Evolutionary conservation across 2,113 vertebrate genomes (phyloP).

Genomic region (Bostrychus sinensis): DNA sequence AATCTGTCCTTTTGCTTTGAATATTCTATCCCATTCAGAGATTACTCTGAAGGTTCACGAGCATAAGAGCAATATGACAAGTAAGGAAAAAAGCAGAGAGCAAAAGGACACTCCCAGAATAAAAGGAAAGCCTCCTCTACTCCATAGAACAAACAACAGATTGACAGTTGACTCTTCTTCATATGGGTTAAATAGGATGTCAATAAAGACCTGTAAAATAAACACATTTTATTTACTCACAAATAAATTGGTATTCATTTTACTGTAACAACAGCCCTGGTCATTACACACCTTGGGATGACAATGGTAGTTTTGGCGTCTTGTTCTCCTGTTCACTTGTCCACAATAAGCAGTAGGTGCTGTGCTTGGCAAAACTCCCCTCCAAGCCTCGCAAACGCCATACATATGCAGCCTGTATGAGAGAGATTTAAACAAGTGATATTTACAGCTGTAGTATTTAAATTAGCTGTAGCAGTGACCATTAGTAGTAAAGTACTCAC

Average conservation of each 20-base stretch:
- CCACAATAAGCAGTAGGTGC: conserved; percentile 93
- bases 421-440: conserved; percentile 43
- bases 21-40: conserved; percentile 70
- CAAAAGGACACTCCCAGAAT: conserved; percentile 37
- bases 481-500: conserved; percentile 43
- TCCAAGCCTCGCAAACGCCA: conserved; percentile 96
- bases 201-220: conserved; percentile 59
- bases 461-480: neutral
- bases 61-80: conserved; percentile 26
- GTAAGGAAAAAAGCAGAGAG: conserved; percentile 37
- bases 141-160: conserved; percentile 52
- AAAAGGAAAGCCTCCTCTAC: conserved; percentile 42
- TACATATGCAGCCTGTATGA: conserved; percentile 90
- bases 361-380: conserved; percentile 99
- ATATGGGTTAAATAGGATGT: conserved; percentile 67
- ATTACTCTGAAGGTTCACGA: conserved; percentile 21
- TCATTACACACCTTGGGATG: conserved; percentile 36
- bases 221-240: too few relatives aligned
- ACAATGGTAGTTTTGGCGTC: conserved; percentile 50
- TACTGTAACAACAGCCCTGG: neutral
- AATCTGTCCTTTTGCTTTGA: conserved; percentile 43
- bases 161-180: conserved; percentile 67
- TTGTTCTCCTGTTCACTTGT: conserved; percentile 89
- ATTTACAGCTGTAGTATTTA: neutral
- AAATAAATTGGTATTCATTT: too few relatives aligned